Base-by-base conservation (phyloP, 2,888 invertebrate genomes). In the Chrysodeixis includens region DNA sequence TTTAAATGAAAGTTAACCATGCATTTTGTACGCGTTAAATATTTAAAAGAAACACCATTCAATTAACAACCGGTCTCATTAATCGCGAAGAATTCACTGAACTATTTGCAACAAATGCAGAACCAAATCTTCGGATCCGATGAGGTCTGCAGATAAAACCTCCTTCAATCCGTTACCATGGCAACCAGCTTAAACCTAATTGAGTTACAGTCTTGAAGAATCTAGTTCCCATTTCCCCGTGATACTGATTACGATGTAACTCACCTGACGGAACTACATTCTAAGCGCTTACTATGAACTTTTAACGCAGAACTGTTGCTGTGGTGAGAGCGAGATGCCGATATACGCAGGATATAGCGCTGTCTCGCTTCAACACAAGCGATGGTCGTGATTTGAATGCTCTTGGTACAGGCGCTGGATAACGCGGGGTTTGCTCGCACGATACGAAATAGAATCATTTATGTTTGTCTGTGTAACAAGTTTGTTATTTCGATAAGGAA, bases 171-270 rank as follows among this genome's bases (percentile, higher is more conserved):
- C 57, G 56, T 58, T 56, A 51, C 18, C 56, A 46, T 58, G 56
- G 71, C 59, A 62, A 68, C 70, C 63, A 67, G 72, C 79, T 76
- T 81, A 71, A 59, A 69, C 69, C 68, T 87, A 84, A 88, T 88
- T 85, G 84, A 88, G 81, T 85, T 86, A 83, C 76, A 76, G 75
- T 66, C 64, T 68, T 57, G 71, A 70, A 71, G 78, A 79, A 80
- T 80, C 75, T 71, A 69, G 66, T 72, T 79, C 68, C 67, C 69
- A 59, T 65, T 55, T 62, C 61, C 55, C 65, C 32, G 22, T 64
- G 65, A 40, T 40, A 40, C 40, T 40, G 40, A 74, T 69, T 65
- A 67, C 70, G 35, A 44, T 51, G 61, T 69, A 61, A 63, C 66
- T 65, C 26, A 69, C 49, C 69, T 70, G 54, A 71, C 58, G 59